A percentile compares a stretch with the other conserved stretches of the same genome.
These are phyloP conservation scores for Caenorhabditis macrosperma DNA, from an alignment of 2,888 invertebrate genomes.

Conservation along the genomic window DNA sequence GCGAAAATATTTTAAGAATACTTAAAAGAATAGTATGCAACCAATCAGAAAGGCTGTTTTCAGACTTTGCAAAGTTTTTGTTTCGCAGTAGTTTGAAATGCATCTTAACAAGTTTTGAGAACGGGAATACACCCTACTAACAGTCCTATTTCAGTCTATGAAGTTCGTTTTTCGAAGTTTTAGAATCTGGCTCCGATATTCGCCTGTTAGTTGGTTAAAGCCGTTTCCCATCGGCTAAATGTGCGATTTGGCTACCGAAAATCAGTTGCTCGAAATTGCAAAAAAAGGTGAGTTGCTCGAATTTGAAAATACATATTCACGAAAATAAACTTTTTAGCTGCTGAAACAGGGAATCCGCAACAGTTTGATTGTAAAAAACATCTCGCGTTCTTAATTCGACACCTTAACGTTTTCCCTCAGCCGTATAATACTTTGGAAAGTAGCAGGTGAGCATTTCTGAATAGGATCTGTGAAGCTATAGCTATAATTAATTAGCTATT, in stretches of 20 bases:
- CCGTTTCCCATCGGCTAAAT: constrained; percentile 55
- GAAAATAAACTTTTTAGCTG: constrained; percentile 20
- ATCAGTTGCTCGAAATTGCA: constrained; percentile 43
- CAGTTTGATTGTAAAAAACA: constrained; percentile 64
- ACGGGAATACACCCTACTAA: too few relatives aligned
- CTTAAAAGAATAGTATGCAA: too few relatives aligned
- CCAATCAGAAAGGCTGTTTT: too few relatives aligned
- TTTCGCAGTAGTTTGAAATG: too few relatives aligned
- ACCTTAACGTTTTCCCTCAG: constrained; percentile 69
- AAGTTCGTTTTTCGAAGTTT: too few relatives aligned
- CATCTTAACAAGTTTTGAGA: too few relatives aligned
- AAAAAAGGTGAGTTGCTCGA: constrained; percentile 19
- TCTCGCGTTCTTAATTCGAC: constrained; percentile 65
- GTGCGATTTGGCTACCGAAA: constrained; percentile 49
- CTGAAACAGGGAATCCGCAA: constrained; percentile 23
- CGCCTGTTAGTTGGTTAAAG: too few relatives aligned
- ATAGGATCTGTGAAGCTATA: not conserved
- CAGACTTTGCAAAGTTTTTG: too few relatives aligned
- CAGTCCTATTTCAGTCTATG: too few relatives aligned
- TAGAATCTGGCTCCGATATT: too few relatives aligned
- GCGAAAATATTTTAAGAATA: too few relatives aligned
- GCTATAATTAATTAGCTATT: too few relatives aligned
- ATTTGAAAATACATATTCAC: not conserved
- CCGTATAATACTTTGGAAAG: constrained; percentile 69
- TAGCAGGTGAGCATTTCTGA: constrained; percentile 61